Base-by-base conservation (phyloP, 2,113 vertebrate genomes). In the Mobula birostris region DNA sequence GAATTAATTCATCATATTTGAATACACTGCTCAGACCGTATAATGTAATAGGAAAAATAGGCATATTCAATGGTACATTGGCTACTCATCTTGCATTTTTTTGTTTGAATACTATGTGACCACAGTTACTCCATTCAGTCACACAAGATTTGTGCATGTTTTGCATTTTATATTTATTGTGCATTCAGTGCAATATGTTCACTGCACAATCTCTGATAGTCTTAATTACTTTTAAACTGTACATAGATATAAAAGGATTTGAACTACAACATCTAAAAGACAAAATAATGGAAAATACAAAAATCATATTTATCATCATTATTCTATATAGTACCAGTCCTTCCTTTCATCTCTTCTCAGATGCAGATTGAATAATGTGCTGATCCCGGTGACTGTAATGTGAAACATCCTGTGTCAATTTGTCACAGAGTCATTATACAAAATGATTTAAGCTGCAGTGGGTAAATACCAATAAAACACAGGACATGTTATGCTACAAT, bases 111-210 rank as follows among this genome's bases (percentile, higher is more conserved):
- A 74, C 74, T 93, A 93, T 56, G 74, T 74, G 68, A 68, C 40
- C 36, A 74, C 91, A 93, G 74, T 93, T 93, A 74, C 68, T 74
- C 36, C 70, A 93, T 29, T 93, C 70, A 93, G 91, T 76, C 91
- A 74, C 27, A 36, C 68, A 93, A 36, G 32, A 70, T 70, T 70
- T 91, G 63, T 70, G n/a, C 68, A 91, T 70, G 88, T 29, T 93
- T 40, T 76, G 9, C 40, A 93, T 93, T 74, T 76, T 29, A 93
- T 93, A 56, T 11, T 93, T 93, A 74, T 74, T 93, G 24, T 48
- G 91, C 40, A 93, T 93, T 93, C 91, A 5, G 4, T 1, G 14
- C 36, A 93, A 19, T 93, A 19, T 74, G 24, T 93, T 74, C 24
- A 21, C 66, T 93, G 72, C 36, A 29, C 70, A 12, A 93, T 32